Evolutionary conservation across 2,888 invertebrate species (phyloP).

Genomic region (Plagodis pulveraria): DNA sequence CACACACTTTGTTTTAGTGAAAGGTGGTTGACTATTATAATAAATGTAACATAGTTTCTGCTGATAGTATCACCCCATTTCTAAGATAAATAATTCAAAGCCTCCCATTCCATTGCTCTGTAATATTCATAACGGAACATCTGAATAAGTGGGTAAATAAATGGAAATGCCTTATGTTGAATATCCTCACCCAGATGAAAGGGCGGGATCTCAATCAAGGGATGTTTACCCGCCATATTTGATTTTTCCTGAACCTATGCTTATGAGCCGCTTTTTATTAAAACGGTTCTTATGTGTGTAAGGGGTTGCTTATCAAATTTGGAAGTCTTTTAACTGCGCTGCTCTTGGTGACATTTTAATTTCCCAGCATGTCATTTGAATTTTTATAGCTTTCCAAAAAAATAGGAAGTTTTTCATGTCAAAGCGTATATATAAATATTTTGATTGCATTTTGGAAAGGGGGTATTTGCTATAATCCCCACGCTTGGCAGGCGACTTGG

Average conservation of each 20-base stretch:
- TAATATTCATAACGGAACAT: slow-evolving; percentile 19
- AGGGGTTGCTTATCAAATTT: neutral
- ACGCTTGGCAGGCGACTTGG: too few species aligned
- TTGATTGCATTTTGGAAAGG: too few species aligned
- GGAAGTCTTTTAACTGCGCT: neutral
- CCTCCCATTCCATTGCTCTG: slow-evolving; percentile 1
- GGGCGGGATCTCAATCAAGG: slow-evolving; percentile 15
- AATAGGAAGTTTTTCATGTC: too few species aligned
- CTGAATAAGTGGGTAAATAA: slow-evolving; percentile 10
- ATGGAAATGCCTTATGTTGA: slow-evolving; percentile 20
- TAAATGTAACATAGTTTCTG: neutral
- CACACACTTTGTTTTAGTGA: too few species aligned
- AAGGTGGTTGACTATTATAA: neutral
- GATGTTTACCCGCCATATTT: slow-evolving; percentile 15
- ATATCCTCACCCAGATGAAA: slow-evolving; percentile 17
- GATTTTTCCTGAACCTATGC: slow-evolving; percentile 6
- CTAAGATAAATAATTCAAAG: slow-evolving; percentile 13
- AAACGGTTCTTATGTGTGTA: neutral
- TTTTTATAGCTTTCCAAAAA: too few species aligned
- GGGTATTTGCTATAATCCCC: too few species aligned
- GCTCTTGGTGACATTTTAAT: neutral
- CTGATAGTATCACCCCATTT: neutral
- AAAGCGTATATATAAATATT: too few species aligned
- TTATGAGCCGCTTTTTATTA: slow-evolving; percentile 7
- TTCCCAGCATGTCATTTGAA: too few species aligned